These are phyloP conservation scores for Antrozous pallidus DNA, from an alignment of 2,797 vertebrate species.

Conservation along the genomic window DNA sequence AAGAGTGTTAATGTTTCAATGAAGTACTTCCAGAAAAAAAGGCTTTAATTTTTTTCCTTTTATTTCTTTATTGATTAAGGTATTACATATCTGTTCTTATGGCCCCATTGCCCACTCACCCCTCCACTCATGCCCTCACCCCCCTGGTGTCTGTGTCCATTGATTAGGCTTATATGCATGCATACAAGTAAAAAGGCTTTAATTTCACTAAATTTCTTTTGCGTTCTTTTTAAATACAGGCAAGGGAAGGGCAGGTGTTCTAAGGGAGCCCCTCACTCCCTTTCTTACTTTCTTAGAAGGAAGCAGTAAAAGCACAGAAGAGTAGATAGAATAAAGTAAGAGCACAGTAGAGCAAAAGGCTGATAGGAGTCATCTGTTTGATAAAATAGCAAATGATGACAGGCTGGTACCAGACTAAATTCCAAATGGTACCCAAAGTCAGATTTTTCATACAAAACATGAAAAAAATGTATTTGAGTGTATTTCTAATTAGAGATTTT, in stretches of 20 bases:
- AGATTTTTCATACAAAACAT: not conserved
- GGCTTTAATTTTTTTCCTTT: not conserved
- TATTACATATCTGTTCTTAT: no score
- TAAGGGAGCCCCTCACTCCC: not conserved
- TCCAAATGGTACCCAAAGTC: not conserved
- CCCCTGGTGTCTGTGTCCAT: no score
- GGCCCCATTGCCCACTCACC: no score
- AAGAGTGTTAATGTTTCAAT: not conserved
- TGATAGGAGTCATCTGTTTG: not conserved
- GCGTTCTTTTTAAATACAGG: not conserved
- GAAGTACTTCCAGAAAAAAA: not conserved
- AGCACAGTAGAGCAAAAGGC: not conserved
- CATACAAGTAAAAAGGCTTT: not conserved
- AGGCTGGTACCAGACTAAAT: not conserved
- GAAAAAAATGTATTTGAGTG: not conserved
- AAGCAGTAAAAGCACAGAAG: not conserved
- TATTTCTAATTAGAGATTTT: not conserved
- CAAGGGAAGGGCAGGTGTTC: not conserved
- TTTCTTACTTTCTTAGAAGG: not conserved
- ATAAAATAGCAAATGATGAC: not conserved
- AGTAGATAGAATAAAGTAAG: not conserved
- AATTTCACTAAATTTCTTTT: slow-evolving; percentile 17
- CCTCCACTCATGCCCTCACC: no score
- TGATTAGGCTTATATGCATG: no score
- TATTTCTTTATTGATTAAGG: no score